Conservation (phyloP, 2,888 invertebrate genomes). For the Beris morrisii region DNA sequence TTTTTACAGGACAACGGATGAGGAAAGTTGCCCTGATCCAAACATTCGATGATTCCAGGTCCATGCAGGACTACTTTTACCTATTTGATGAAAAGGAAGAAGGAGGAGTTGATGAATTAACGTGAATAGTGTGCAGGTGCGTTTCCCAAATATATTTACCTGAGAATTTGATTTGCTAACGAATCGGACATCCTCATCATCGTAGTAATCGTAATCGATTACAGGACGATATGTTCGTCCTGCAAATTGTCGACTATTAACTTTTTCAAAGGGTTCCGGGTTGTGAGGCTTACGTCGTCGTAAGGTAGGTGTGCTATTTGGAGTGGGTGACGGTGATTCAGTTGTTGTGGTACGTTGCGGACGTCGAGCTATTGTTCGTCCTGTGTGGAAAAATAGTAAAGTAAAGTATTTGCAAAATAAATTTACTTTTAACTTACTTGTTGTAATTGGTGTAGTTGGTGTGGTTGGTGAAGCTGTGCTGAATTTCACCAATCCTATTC, state of each 20-base stretch:
- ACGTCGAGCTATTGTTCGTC: slow-evolving; percentile 43
- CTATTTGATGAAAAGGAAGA: slow-evolving; percentile 37
- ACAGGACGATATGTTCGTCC: slow-evolving; percentile 50
- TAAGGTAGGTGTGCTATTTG: slow-evolving; percentile 39
- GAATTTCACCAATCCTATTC: slow-evolving; percentile 25
- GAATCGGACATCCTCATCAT: slow-evolving; percentile 64
- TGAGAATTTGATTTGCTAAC: slow-evolving; percentile 59
- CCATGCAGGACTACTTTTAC: slow-evolving; percentile 63
- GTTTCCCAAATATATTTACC: slow-evolving; percentile 45
- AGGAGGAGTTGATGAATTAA: slow-evolving; percentile 9
- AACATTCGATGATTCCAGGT: slow-evolving; percentile 78
- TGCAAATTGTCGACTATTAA: slow-evolving; percentile 38
- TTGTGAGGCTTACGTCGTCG: slow-evolving; percentile 38
- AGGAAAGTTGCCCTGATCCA: slow-evolving; percentile 88
- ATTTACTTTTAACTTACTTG: slow-evolving; percentile 36
- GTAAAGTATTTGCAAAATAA: neutral
- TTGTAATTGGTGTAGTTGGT: slow-evolving; percentile 14
- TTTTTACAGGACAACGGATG: slow-evolving; percentile 89
- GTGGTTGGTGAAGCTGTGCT: neutral
- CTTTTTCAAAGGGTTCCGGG: slow-evolving; percentile 48
- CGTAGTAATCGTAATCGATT: slow-evolving; percentile 70
- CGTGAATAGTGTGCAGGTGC: neutral
- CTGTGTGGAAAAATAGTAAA: slow-evolving; percentile 36
- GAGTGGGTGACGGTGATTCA: slow-evolving; percentile 48
- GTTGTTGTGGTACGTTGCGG: slow-evolving; percentile 46